These are phyloP conservation scores for Pampus argenteus DNA, from an alignment of 2,797 vertebrate genomes.

Conservation along the genomic window DNA sequence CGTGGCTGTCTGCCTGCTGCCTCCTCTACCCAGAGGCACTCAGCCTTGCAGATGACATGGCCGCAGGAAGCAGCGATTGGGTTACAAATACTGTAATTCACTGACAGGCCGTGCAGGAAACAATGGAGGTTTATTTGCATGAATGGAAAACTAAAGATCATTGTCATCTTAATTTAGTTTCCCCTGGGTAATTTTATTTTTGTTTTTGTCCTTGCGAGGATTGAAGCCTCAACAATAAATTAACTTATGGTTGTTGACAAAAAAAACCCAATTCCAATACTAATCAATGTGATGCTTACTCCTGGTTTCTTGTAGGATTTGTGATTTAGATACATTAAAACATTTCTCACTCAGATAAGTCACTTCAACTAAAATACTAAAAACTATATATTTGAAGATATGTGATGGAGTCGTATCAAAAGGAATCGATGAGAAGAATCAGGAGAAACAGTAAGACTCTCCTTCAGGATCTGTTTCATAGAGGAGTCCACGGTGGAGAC, in stretches of 20 bases:
- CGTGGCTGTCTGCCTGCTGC: conserved; percentile 60
- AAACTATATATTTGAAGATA: not conserved
- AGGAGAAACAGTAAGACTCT: conserved; percentile 75
- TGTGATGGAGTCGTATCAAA: conserved; percentile 59
- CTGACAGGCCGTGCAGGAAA: conserved; percentile 42
- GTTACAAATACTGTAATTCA: conserved; percentile 63
- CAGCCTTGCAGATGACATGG: conserved; percentile 65
- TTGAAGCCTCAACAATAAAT: not conserved
- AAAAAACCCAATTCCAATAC: too few species aligned
- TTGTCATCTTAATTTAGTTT: conserved; percentile 33
- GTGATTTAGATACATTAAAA: too few species aligned
- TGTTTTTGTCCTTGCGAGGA: conserved; percentile 1
- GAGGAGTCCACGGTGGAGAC: conserved; percentile 52
- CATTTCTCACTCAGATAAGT: not conserved
- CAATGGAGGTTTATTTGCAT: conserved; percentile 53
- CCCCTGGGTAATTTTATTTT: not conserved
- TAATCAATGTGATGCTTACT: too few species aligned
- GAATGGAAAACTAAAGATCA: conserved; percentile 29
- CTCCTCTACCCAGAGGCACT: conserved; percentile 48
- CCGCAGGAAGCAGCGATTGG: conserved; percentile 54
- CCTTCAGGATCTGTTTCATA: conserved; percentile 70
- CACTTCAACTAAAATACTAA: not conserved
- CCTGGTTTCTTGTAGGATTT: not conserved
- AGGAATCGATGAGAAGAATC: conserved; percentile 56
- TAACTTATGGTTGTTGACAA: too few species aligned